Evolutionary conservation across 2,113 vertebrate species (phyloP).

Genomic region (Fulica atra): DNA sequence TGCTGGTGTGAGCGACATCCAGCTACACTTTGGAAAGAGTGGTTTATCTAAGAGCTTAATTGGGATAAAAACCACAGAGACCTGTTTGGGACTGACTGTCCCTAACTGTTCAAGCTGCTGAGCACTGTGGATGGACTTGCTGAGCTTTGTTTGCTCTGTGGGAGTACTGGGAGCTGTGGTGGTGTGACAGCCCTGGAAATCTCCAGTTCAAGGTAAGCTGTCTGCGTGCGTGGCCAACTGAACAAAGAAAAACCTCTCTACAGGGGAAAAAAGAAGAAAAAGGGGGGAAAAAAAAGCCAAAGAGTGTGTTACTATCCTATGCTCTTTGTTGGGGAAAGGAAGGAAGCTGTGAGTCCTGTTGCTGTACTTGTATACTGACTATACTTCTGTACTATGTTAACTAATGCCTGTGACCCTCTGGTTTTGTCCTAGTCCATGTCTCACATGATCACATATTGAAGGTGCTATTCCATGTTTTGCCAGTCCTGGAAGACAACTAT

Average conservation of each 20-base stretch:
- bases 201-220: neutral
- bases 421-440: neutral
- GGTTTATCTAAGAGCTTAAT: neutral
- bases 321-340: neutral
- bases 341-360: neutral
- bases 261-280: rapidly evolving
- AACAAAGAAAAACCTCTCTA: neutral
- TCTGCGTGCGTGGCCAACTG: neutral
- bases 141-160: neutral
- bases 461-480: neutral
- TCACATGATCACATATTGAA: neutral
- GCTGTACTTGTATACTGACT: neutral
- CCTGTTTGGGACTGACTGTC: neutral
- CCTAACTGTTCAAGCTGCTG: neutral
- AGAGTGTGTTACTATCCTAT: neutral
- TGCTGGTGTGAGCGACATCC: neutral
- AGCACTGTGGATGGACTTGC: neutral
- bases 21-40: neutral
- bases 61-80: neutral
- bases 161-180: neutral
- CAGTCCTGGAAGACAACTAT: neutral
- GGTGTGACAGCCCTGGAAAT: neutral
- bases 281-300: too few species aligned
- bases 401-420: neutral
- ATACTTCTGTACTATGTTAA: too few species aligned